Conservation (phyloP, 2,113 vertebrate genomes). For the Saccopteryx leptura region DNA sequence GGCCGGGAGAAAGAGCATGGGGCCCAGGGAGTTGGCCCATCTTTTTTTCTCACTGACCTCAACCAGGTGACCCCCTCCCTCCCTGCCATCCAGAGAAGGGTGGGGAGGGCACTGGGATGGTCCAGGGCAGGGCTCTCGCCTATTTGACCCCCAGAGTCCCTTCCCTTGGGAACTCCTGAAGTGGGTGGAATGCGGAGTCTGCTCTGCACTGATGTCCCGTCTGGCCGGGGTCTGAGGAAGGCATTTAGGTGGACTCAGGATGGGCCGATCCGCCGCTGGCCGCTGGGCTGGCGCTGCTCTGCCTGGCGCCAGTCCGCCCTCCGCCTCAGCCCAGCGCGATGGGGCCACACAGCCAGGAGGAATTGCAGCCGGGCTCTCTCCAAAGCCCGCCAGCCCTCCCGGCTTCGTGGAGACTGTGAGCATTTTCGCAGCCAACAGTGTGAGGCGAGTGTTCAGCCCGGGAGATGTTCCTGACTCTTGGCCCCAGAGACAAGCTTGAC, state of each 20-base stretch:
- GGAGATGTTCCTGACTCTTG: conserved; percentile 61
- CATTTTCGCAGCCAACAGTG: neutral
- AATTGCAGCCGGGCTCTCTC: conserved; percentile 74
- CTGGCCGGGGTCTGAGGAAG: neutral
- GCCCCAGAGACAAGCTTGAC: conserved; percentile 18
- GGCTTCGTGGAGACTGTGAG: conserved; percentile 44
- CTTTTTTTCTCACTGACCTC: neutral
- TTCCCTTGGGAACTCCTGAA: neutral
- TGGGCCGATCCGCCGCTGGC: neutral
- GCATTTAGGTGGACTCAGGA: neutral
- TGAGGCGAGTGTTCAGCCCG: neutral
- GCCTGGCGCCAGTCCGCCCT: conserved; percentile 4
- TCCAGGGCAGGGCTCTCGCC: conserved; percentile 58
- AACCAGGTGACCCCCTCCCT: conserved; percentile 72
- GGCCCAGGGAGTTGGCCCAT: neutral
- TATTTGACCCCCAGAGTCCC: neutral
- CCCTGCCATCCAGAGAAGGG: conserved; percentile 75
- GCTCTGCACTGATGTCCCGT: neutral
- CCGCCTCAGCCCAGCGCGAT: conserved; percentile 65
- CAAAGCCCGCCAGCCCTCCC: conserved; percentile 73
- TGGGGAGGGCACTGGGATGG: conserved; percentile 77
- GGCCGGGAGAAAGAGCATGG: neutral
- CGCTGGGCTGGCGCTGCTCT: neutral
- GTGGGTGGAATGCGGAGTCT: neutral
- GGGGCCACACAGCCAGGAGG: conserved; percentile 78